Conservation (phyloP, 1,140 invertebrate species). For the Pseudomyrmex sp. region DNA sequence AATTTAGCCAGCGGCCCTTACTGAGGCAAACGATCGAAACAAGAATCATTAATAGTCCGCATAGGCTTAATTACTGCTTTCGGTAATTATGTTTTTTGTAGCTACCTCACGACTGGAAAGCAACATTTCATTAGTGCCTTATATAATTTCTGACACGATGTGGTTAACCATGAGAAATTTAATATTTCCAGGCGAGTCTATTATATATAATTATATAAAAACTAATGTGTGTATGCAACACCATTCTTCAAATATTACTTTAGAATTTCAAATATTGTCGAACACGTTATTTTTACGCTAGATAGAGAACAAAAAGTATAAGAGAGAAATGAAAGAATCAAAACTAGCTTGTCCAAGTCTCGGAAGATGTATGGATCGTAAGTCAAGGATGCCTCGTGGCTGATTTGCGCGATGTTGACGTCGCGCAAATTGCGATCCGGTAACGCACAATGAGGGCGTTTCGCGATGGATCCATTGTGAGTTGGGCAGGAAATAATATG, state of each 20-base stretch:
- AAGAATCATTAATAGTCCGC: conserved; percentile 56
- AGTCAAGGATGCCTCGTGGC: conserved; percentile 48
- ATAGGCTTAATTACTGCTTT: conserved; percentile 74
- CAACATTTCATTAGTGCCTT: conserved; percentile 42
- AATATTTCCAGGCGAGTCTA: conserved; percentile 20
- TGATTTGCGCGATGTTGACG: conserved; percentile 55
- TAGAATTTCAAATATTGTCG: too few relatives aligned
- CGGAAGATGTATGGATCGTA: conserved; percentile 28
- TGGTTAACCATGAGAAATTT: conserved; percentile 42
- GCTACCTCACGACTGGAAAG: conserved; percentile 23
- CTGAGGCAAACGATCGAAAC: conserved; percentile 35
- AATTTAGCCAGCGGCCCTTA: conserved; percentile 21
- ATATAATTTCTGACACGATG: conserved; percentile 39
- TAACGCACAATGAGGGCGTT: conserved; percentile 56
- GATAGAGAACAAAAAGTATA: conserved; percentile 27
- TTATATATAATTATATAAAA: conserved; percentile 42
- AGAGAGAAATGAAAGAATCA: conserved; percentile 11
- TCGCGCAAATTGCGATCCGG: conserved; percentile 46
- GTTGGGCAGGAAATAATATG: conserved; percentile 49
- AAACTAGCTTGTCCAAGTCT: conserved; percentile 21
- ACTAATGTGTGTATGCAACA: neutral
- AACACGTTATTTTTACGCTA: too few relatives aligned
- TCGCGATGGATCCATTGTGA: conserved; percentile 44
- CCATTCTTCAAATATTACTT: too few relatives aligned
- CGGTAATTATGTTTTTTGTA: conserved; percentile 75